phyloP scores from a whole-genome alignment of 2,888 invertebrate species.

The Glyphotaelius pellucidus region DNA sequence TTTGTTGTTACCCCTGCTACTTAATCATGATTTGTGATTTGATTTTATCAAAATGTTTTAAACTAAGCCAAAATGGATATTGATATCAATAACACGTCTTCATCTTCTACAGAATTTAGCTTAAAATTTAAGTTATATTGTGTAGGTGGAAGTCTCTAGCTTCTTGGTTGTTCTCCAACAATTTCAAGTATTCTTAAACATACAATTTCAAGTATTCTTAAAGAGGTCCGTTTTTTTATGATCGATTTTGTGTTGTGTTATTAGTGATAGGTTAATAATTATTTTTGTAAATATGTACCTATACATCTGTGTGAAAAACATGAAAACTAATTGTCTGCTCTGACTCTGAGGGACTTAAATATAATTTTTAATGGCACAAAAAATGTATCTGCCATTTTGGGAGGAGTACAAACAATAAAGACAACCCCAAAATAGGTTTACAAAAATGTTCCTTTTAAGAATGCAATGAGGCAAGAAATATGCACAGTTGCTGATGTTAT shows the following conservation, averaged over 20 bases:
- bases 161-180: too few relatives aligned
- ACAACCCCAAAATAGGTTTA: neutral
- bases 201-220: too few relatives aligned
- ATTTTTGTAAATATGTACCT: neutral
- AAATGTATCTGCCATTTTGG: neutral
- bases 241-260: neutral
- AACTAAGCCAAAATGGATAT: too few relatives aligned
- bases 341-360: neutral
- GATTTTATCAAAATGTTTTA: too few relatives aligned
- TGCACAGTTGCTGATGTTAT: neutral
- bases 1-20: neutral
- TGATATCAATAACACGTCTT: too few relatives aligned
- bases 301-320: neutral
- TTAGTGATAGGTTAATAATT: neutral
- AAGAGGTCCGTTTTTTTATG: neutral
- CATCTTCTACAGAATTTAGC: too few relatives aligned
- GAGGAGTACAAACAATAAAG: too few relatives aligned
- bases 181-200: too few relatives aligned
- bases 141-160: too few relatives aligned
- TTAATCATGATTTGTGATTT: too few relatives aligned
- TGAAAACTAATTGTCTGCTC: neutral
- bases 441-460: neutral
- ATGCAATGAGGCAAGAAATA: neutral
- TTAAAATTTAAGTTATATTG: too few relatives aligned
- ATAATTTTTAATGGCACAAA: neutral